Conservation (phyloP, 2,888 invertebrate genomes). For the Drosophila phalerata region DNA sequence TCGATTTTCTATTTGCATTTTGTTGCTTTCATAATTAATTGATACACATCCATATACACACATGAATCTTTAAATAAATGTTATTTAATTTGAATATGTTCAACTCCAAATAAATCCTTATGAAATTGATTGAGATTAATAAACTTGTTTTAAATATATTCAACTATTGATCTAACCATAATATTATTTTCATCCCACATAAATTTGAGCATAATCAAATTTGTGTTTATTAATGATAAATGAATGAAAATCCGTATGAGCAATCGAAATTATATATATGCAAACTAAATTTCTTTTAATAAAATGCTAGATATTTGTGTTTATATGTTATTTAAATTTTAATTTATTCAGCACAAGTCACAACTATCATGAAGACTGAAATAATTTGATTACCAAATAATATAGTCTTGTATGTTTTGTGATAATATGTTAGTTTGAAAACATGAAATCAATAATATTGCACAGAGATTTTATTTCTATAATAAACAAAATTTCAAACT, state of each 20-base stretch:
- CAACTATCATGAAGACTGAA: background rate
- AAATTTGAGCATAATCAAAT: constrained; percentile 18
- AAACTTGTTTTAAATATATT: constrained; percentile 12
- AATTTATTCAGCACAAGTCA: constrained; percentile 12
- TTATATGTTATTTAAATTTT: constrained; percentile 4
- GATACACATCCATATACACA: constrained; percentile 1
- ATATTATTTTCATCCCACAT: constrained; percentile 5
- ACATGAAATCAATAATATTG: background rate
- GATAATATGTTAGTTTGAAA: background rate
- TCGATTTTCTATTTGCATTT: constrained; percentile 17
- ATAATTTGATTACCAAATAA: constrained; percentile 11
- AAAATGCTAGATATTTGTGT: constrained; percentile 4
- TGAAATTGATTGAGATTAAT: constrained; percentile 33
- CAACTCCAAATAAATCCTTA: constrained; percentile 3
- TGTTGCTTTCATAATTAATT: constrained; percentile 29
- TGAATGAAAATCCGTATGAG: background rate
- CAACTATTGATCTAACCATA: constrained; percentile 29
- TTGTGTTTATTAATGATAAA: constrained; percentile 21
- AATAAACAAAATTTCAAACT: background rate
- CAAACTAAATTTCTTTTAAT: constrained; percentile 9
- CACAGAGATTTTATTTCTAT: background rate
- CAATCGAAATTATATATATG: constrained; percentile 22
- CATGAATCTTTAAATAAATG: constrained; percentile 8
- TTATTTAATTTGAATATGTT: constrained; percentile 18
- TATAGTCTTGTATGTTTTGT: background rate